phyloP scores from a whole-genome alignment of 2,113 vertebrate species.

The Leptodactylus fuscus region DNA sequence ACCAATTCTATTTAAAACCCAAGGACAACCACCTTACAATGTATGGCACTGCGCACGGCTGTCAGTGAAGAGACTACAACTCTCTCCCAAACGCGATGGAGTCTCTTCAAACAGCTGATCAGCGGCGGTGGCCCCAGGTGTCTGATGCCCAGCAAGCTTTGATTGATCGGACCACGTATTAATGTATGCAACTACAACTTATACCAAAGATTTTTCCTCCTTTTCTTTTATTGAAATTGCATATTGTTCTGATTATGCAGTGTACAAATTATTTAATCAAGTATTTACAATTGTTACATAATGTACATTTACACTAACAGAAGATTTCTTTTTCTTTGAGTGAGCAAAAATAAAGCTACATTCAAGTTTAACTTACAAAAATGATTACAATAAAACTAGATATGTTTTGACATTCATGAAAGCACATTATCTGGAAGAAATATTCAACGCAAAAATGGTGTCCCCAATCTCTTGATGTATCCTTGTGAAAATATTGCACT shows the following conservation, averaged over 20 bases:
- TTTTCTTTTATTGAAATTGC: constrained; percentile 66
- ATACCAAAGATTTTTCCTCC: no score
- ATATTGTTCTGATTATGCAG: constrained; percentile 62
- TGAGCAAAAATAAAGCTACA: constrained; percentile 59
- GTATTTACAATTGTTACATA: constrained; percentile 73
- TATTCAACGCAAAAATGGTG: constrained; percentile 44
- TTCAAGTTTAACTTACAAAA: constrained; percentile 64
- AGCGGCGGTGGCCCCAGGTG: no score
- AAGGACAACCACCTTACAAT: no score
- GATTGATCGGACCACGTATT: no score
- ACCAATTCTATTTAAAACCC: no score
- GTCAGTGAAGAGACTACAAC: no score
- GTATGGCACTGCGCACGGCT: no score
- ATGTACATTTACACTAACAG: constrained; percentile 66
- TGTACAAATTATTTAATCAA: constrained; percentile 71
- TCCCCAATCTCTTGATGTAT: not conserved
- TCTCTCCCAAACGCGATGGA: no score
- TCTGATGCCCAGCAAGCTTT: no score
- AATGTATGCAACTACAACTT: no score
- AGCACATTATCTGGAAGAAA: constrained; percentile 54
- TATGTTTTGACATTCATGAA: constrained; percentile 64
- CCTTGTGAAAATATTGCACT: constrained; percentile 44
- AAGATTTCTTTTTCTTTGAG: constrained; percentile 63
- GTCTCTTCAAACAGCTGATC: no score
- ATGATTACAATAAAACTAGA: constrained; percentile 34